Evolutionary conservation across 1,140 invertebrate genomes (phyloP), one percentile per base, ranked within the genome.

Genomic region (Aphelenchoides avenae): DNA sequence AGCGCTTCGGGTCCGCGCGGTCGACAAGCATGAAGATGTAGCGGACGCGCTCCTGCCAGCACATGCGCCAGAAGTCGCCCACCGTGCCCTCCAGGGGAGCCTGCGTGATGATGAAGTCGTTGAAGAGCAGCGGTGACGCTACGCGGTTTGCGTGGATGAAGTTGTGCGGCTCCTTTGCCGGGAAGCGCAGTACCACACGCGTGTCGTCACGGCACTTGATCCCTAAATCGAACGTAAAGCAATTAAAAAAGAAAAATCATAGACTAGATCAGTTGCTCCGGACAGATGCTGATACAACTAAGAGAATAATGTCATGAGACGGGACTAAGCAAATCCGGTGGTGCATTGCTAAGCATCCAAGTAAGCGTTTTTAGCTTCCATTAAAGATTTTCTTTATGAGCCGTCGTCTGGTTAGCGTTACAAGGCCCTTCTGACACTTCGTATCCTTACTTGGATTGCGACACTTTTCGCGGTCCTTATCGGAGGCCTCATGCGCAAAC

Each of bases 61-160:
- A 64, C 78, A 82, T 81, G 55, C 75, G 57, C 81, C 81, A 82
- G 64, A 82, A 82, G 50, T 81, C 80, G 54, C 74, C 68, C 29
- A 79, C 68, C 7, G 80, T 82, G 20, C 71, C 70, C 29, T 61
- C 63, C 65, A 79, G 66, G 26, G 79, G 79, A 30, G 80, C 80
- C 76, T 82, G 75, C 44, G 77, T 72, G 7, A 78, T 67, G n/a
- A 81, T 80, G 61, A 79, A 81, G 15, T 66, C 52, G 37, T 66
- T 75, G 62, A 74, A 74, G 1, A 74, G 66, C 1, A 61, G 43
- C 2, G 64, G 56, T 3, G 60, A 67, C 7, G 46, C 31, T 20
- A 73, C 47, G 5, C 57, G 47, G 48, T 73, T 73, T 0, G 71
- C 71, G 44, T 73, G 71, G 26, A 73, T 75, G 44, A 73, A 73